A percentile compares a stretch with the other conserved stretches of the same genome.
Evolutionary conservation across 1,140 invertebrate species (phyloP).

Genomic region (Halesus radiatus): DNA sequence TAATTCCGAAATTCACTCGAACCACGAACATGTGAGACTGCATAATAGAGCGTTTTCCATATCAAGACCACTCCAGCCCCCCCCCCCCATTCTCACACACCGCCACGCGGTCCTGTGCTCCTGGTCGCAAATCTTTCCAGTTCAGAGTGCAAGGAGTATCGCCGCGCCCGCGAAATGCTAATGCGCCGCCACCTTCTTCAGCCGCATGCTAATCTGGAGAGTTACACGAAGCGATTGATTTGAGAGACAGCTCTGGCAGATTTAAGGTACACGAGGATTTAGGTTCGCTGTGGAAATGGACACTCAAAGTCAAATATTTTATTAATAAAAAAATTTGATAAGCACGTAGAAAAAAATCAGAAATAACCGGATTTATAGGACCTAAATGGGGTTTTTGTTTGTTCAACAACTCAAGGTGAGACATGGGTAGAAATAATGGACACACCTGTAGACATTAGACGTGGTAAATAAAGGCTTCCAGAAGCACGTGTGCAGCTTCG

Average conservation of each 20-base stretch:
- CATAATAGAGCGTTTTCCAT: neutral
- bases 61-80: conserved; percentile 16
- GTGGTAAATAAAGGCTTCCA: too few relatives aligned
- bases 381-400: too few relatives aligned
- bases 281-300: neutral
- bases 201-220: conserved; percentile 16
- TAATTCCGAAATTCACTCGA: neutral
- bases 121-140: neutral
- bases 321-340: too few relatives aligned
- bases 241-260: neutral
- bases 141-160: conserved; percentile 14
- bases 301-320: too few relatives aligned
- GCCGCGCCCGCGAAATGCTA: conserved; percentile 19
- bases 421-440: too few relatives aligned
- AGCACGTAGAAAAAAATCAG: too few relatives aligned
- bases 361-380: too few relatives aligned
- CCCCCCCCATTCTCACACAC: neutral
- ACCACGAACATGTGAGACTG: conserved; percentile 6
- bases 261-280: neutral
- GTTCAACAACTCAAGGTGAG: too few relatives aligned
- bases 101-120: neutral
- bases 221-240: conserved; percentile 18
- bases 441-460: too few relatives aligned
- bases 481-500: too few relatives aligned
- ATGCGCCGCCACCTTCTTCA: neutral